These are phyloP conservation scores for Cephalopachus bancanus DNA, from an alignment of 2,797 vertebrate species.

Conservation along the genomic window DNA sequence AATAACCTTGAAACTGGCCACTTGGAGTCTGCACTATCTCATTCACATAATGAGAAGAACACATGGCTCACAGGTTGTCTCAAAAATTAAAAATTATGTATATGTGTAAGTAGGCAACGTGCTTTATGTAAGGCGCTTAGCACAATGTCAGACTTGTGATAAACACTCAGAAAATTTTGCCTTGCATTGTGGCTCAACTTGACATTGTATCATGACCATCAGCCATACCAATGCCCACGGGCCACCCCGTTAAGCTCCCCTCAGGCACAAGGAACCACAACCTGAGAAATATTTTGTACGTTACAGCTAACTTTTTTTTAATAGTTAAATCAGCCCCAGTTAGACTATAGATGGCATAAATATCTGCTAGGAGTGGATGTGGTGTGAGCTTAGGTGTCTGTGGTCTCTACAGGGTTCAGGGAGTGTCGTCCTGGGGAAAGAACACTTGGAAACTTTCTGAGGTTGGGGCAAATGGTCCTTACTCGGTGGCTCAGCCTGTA, in stretches of 20 bases:
- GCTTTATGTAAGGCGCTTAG: background rate
- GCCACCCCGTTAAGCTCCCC: background rate
- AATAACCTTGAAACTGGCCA: background rate
- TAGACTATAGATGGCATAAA: background rate
- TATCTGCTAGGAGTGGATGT: background rate
- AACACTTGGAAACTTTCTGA: background rate
- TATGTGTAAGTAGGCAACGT: background rate
- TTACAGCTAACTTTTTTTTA: background rate
- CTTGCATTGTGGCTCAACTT: background rate
- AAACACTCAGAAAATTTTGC: background rate
- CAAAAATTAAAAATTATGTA: constrained; percentile 15
- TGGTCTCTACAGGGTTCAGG: background rate
- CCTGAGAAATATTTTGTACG: background rate
- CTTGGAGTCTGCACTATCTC: background rate
- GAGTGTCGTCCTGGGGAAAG: background rate
- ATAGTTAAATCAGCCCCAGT: background rate
- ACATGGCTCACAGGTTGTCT: background rate
- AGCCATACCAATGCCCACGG: background rate
- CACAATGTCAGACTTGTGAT: background rate
- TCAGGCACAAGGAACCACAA: background rate
- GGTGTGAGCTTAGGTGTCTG: background rate
- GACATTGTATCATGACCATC: background rate
- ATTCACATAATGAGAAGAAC: background rate
- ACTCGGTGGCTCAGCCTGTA: no score
- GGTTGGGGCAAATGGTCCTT: no score